phyloP scores from a whole-genome alignment of 1,140 invertebrate genomes.

The Gryon sp. region DNA sequence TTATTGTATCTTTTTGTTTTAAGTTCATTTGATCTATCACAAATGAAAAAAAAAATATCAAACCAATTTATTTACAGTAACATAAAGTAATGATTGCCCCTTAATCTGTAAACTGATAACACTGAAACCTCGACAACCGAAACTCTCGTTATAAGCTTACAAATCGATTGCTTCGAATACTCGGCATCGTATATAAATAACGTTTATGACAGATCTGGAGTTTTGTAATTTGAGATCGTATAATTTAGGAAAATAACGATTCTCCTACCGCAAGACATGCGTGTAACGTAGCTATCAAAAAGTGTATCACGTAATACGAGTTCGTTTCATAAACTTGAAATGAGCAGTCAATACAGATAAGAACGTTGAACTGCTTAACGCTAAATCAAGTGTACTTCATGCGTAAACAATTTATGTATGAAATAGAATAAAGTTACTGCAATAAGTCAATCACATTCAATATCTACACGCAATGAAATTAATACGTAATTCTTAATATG shows the following conservation, averaged over 20 bases:
- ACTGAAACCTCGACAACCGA: too few species aligned
- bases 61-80: too few species aligned
- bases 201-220: conserved; percentile 1
- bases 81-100: too few species aligned
- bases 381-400: conserved; percentile 5
- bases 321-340: not conserved
- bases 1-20: too few species aligned
- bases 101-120: too few species aligned
- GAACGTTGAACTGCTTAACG: not conserved
- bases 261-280: not conserved
- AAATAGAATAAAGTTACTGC: conserved; percentile 12
- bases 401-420: conserved; percentile 11
- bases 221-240: conserved; percentile 15
- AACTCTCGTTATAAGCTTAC: too few species aligned
- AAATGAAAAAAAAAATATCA: too few species aligned
- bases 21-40: too few species aligned
- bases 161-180: too few species aligned
- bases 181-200: conserved; percentile 13
- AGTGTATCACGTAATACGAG: conserved; percentile 1
- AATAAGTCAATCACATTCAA: conserved; percentile 11
- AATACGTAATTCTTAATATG: not conserved
- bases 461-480: not conserved
- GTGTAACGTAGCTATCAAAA: not conserved
- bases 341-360: not conserved
- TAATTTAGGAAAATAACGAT: conserved; percentile 20